Evolutionary conservation across 2,113 vertebrate genomes (phyloP).

Genomic region (Dolichotis patagonum): DNA sequence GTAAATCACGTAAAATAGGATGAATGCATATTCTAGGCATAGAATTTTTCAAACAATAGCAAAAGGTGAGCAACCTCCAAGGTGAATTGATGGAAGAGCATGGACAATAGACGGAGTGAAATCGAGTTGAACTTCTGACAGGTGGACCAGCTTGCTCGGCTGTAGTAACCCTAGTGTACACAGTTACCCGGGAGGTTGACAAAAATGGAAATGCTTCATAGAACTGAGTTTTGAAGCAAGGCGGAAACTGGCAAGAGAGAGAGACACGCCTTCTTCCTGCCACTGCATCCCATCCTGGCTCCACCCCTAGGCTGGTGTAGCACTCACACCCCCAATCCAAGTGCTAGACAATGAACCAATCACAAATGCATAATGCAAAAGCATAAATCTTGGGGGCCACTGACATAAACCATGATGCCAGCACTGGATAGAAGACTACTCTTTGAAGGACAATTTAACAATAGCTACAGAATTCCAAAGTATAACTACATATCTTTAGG

Average conservation of each 20-base stretch:
- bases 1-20: neutral
- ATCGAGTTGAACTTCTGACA: neutral
- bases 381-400: too few species aligned
- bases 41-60: neutral
- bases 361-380: too few species aligned
- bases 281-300: too few species aligned
- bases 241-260: too few species aligned
- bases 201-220: neutral
- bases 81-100: neutral
- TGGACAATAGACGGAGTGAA: neutral
- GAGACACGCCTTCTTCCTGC: too few species aligned
- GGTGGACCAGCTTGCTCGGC: neutral
- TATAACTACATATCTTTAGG: neutral
- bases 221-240: neutral
- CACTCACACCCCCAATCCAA: too few species aligned
- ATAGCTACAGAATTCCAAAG: slow-evolving; percentile 2
- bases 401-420: too few species aligned
- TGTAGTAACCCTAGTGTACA: neutral
- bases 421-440: neutral
- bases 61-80: neutral
- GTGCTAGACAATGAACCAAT: too few species aligned
- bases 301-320: too few species aligned
- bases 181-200: neutral
- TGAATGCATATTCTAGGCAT: neutral
- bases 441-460: neutral